A percentile compares a stretch with the other conserved stretches of the same genome.
phyloP scores from a whole-genome alignment of 1,140 invertebrate species.

The Monochamus saltuarius region DNA sequence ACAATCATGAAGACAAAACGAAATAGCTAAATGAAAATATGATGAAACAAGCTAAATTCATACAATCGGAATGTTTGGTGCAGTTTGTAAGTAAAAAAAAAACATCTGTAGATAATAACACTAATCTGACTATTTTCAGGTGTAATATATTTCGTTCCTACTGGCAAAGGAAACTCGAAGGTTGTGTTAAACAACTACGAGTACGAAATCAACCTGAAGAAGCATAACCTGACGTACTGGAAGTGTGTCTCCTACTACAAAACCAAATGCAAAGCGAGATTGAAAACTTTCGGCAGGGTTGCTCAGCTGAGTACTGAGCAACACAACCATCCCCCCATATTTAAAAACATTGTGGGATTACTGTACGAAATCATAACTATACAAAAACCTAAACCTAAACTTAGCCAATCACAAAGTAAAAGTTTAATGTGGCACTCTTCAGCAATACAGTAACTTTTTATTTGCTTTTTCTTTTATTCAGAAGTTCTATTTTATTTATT shows the following conservation, averaged over 20 bases:
- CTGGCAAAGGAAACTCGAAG: conserved; percentile 26
- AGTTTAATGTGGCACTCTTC: too few relatives aligned
- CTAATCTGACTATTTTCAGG: conserved; percentile 24
- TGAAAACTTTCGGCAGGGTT: conserved; percentile 22
- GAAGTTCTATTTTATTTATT: too few relatives aligned
- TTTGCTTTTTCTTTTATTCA: too few relatives aligned
- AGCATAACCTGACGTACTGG: conserved; percentile 24
- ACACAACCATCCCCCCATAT: conserved; percentile 28
- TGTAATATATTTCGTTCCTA: conserved; percentile 28
- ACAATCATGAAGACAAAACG: too few relatives aligned
- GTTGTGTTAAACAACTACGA: conserved; percentile 26
- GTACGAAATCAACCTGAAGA: conserved; percentile 24
- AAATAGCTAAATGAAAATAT: too few relatives aligned
- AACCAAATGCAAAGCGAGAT: conserved; percentile 33
- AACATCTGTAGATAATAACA: background rate
- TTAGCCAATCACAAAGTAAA: too few relatives aligned
- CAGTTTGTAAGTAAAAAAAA: background rate
- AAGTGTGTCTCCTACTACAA: conserved; percentile 29
- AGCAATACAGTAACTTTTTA: too few relatives aligned
- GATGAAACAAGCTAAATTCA: too few relatives aligned
- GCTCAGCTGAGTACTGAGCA: conserved; percentile 12
- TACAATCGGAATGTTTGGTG: too few relatives aligned
- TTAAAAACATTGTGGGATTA: background rate
- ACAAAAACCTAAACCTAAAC: background rate
- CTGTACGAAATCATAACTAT: background rate